Percentiles rank a stretch among this genome's conserved stretches.
Conservation (phyloP, 2,888 invertebrate genomes). For the Teleiodes luculella region DNA sequence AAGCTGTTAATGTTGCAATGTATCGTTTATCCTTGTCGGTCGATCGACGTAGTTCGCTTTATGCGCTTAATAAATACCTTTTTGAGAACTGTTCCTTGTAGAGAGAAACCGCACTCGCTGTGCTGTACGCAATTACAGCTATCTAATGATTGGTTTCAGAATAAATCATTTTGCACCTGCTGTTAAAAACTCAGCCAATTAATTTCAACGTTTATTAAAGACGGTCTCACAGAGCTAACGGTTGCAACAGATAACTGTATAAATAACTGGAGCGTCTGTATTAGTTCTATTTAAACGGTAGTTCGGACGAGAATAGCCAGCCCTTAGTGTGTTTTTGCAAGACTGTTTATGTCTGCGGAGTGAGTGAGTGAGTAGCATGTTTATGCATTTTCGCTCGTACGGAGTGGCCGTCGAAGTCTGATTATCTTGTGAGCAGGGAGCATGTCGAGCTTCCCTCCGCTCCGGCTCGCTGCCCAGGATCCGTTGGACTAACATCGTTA, state of each 20-base stretch:
- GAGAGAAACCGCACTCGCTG: slow-evolving; percentile 11
- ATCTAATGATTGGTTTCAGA: slow-evolving; percentile 10
- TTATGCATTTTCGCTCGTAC: slow-evolving; percentile 4
- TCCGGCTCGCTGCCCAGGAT: slow-evolving; percentile 48
- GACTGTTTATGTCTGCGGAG: slow-evolving; percentile 9
- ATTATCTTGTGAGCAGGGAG: slow-evolving; percentile 38
- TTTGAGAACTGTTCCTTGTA: slow-evolving; percentile 12
- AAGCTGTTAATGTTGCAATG: slow-evolving; percentile 45
- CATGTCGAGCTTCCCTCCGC: slow-evolving; percentile 37
- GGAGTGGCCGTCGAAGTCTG: slow-evolving; percentile 18
- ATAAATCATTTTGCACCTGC: slow-evolving; percentile 17
- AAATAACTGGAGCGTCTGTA: slow-evolving; percentile 28
- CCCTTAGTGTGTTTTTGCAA: slow-evolving; percentile 17
- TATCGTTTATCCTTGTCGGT: slow-evolving; percentile 43
- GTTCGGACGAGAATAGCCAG: slow-evolving; percentile 15
- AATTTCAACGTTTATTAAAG: slow-evolving; percentile 17
- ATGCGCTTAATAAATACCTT: slow-evolving; percentile 15
- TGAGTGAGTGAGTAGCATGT: background rate
- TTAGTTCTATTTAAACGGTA: slow-evolving; percentile 21
- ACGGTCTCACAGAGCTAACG: slow-evolving; percentile 30
- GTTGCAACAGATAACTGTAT: slow-evolving; percentile 24
- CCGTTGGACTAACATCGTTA: slow-evolving; percentile 44
- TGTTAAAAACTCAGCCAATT: slow-evolving; percentile 25
- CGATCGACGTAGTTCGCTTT: slow-evolving; percentile 26
- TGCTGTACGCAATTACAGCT: slow-evolving; percentile 6